Percentiles rank a stretch among this genome's conserved stretches.
Conservation (phyloP, 2,113 vertebrate species). For the Pipra filicauda region DNA sequence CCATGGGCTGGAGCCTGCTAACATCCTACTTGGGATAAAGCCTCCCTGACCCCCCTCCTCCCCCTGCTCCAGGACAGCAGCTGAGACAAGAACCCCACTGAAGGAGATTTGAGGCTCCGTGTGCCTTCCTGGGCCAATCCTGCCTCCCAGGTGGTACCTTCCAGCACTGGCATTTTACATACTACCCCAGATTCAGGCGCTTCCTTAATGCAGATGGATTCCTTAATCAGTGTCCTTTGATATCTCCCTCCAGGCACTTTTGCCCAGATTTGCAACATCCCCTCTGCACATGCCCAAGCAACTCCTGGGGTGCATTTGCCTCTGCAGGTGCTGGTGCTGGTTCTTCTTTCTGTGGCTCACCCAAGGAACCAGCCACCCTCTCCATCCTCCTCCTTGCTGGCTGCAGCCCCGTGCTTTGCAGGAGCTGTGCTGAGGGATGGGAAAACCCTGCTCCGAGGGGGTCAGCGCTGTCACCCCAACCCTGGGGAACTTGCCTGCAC, state of each 20-base stretch:
- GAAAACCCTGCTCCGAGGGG: rapidly evolving
- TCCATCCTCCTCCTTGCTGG: neutral
- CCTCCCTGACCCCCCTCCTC: rapidly evolving
- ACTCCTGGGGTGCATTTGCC: neutral
- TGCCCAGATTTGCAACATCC: neutral
- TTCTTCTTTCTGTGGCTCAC: neutral
- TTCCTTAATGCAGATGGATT: neutral
- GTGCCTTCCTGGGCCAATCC: rapidly evolving
- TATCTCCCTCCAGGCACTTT: neutral
- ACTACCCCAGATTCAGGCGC: neutral
- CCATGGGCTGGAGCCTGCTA: rapidly evolving
- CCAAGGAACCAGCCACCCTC: neutral
- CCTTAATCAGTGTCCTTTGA: neutral
- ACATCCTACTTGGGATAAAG: neutral
- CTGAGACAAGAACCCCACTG: neutral
- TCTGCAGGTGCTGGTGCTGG: neutral
- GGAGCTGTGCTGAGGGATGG: neutral
- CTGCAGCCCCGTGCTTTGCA: neutral
- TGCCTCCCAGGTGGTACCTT: neutral
- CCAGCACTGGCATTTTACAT: neutral
- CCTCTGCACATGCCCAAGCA: neutral
- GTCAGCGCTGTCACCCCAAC: neutral
- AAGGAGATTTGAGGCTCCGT: neutral
- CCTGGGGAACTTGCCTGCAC: neutral
- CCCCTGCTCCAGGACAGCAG: neutral